A percentile compares a stretch with the other conserved stretches of the same genome.
Conservation (phyloP, 1,140 invertebrate species). For the Orchesella cincta region DNA sequence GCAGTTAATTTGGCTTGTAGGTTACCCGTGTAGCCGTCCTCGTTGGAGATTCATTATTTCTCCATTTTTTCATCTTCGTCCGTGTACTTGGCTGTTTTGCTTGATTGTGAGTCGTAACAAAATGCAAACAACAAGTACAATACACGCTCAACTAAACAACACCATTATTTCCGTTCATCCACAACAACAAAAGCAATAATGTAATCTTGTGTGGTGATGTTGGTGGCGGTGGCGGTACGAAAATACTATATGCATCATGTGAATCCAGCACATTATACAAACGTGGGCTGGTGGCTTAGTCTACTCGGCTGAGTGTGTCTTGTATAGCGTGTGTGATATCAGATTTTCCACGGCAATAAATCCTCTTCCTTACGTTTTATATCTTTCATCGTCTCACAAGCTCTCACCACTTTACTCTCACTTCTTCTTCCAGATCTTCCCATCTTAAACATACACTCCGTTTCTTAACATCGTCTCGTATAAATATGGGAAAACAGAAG, state of each 20-base stretch:
- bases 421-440: neutral
- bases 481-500: neutral
- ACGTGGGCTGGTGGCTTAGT: neutral
- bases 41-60: neutral
- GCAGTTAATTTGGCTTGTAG: neutral
- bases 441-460: neutral
- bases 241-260: conserved; percentile 22
- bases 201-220: neutral
- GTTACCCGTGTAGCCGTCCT: neutral
- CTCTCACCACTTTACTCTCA: conserved; percentile 23
- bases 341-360: conserved; percentile 43
- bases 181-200: neutral
- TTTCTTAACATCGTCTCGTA: neutral
- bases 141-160: neutral
- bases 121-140: conserved; percentile 1
- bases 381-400: conserved; percentile 42
- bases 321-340: conserved; percentile 28
- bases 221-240: neutral
- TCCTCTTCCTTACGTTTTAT: conserved; percentile 41
- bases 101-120: neutral
- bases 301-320: neutral
- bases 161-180: conserved; percentile 14
- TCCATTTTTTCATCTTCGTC: too few relatives aligned
- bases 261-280: too few relatives aligned
- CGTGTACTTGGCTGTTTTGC: neutral